Evolutionary conservation across 1,140 invertebrate species (phyloP).

Genomic region (Heliothis subflexa): DNA sequence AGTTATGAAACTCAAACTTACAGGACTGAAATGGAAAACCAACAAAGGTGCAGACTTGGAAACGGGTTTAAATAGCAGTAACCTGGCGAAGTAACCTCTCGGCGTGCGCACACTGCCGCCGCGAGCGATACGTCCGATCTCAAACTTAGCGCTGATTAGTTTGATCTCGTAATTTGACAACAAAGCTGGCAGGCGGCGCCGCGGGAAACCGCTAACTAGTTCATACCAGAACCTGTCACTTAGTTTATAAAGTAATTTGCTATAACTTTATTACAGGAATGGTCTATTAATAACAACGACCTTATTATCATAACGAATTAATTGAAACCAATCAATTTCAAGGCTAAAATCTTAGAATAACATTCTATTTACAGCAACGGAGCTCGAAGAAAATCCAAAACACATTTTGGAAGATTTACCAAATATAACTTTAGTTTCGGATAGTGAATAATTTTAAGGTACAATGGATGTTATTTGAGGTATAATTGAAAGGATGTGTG

Average conservation of each 20-base stretch:
- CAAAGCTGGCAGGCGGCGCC: slow-evolving; percentile 22
- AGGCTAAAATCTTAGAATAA: no score
- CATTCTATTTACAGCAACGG: no score
- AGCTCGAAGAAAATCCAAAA: no score
- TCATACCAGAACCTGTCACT: slow-evolving; percentile 4
- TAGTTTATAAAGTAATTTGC: background rate
- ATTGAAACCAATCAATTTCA: no score
- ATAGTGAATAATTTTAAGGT: no score
- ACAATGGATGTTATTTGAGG: background rate
- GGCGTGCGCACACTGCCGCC: background rate
- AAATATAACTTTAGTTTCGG: no score
- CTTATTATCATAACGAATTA: no score
- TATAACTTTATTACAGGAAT: background rate
- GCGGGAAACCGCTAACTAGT: slow-evolving; percentile 12
- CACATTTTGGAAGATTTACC: no score
- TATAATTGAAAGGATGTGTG: background rate
- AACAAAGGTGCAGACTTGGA: no score
- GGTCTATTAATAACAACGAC: background rate
- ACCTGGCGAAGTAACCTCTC: background rate
- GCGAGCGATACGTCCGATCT: slow-evolving; percentile 1
- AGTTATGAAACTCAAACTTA: no score
- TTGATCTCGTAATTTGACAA: slow-evolving; percentile 31
- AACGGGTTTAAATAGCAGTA: no score
- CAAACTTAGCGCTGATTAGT: slow-evolving; percentile 14
- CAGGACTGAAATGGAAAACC: no score